Evolutionary conservation across 2,888 invertebrate genomes (phyloP).

Genomic region (Neelides folsomi): DNA sequence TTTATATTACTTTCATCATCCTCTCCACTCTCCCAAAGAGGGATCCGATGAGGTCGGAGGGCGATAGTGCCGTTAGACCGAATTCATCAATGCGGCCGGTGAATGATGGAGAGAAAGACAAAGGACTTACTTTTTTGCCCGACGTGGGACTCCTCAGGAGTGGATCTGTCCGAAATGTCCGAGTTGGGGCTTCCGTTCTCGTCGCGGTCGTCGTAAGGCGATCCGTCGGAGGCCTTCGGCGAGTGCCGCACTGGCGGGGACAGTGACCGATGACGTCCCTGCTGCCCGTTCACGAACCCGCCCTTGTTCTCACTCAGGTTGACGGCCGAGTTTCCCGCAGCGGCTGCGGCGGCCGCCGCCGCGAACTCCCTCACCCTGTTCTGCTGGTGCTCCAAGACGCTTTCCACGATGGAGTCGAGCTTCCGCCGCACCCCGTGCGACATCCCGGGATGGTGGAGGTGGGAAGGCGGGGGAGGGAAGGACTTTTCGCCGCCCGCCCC

Average conservation of each 20-base stretch:
- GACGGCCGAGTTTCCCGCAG: slow-evolving; percentile 1
- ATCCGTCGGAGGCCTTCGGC: slow-evolving; percentile 21
- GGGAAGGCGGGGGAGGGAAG: slow-evolving; percentile 44
- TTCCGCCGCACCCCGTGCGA: slow-evolving; percentile 13
- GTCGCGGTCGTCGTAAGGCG: slow-evolving; percentile 36
- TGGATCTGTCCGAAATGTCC: slow-evolving; percentile 42
- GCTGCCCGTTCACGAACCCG: slow-evolving; percentile 5
- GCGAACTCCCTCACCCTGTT: slow-evolving; percentile 15
- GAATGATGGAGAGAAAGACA: neutral
- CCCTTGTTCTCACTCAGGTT: neutral
- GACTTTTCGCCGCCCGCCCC: neutral
- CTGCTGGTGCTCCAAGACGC: slow-evolving; percentile 20
- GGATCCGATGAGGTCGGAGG: no score
- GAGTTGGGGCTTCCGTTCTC: slow-evolving; percentile 41
- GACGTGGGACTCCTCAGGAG: slow-evolving; percentile 38
- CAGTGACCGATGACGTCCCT: slow-evolving; percentile 6
- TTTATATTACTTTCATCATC: no score
- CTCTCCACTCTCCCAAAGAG: no score
- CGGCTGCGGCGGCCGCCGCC: slow-evolving; percentile 10
- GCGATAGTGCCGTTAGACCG: no score
- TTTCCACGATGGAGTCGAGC: slow-evolving; percentile 22
- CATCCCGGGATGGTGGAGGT: slow-evolving; percentile 36
- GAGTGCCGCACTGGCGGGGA: neutral
- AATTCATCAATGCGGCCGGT: neutral
- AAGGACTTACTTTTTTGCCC: slow-evolving; percentile 26